Evolutionary conservation across 2,888 invertebrate genomes (phyloP), one percentile per base, ranked within the genome.

Genomic region (Drosophila kanekoi): DNA sequence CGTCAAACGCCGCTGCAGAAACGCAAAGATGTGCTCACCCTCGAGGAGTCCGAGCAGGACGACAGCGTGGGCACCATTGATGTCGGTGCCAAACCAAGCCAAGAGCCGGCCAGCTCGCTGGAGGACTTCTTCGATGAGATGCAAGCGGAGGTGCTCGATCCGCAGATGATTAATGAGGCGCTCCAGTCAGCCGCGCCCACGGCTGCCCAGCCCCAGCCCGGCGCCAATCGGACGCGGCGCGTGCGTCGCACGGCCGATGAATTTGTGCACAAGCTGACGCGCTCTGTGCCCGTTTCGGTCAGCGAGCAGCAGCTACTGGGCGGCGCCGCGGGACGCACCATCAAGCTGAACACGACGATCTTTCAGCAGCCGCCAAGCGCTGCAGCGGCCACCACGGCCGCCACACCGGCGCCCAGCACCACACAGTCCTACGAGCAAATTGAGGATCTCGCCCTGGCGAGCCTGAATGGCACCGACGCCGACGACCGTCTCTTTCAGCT

Each of bases 401-500:
- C 56, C n/a, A 53, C 57, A 5, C 6, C 62, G 14, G 32, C 48
- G 11, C 6, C 44, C 11, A 48, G 40, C 1, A 28, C 58, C 9
- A 77, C 56, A 1, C 60, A 77, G 35, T 57, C 89, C 0, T 91
- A 91, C 60, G 85, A 87, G 37, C 72, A 88, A 59, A 69, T 91
- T 1, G 92, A 93, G 67, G 79, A 92, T 77, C 70, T 91, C 1
- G 92, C 92, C 3, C 91, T 93, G 63, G 86, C 89, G 4, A 90
- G 89, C 9, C 71, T 93, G 9, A 92, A 93, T 74, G 92, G 89
- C 62, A 91, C 91, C 0, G 85, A 88, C 75, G 0, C 51, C 78
- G 74, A 76, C 14, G 77, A 75, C 13, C 69, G 80, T 8, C 49
- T 48, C 5, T 77, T 69, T 6, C 54, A 79, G 28, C 4, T 87